A percentile compares a stretch with the other conserved stretches of the same genome.
Evolutionary conservation across 2,797 vertebrate genomes (phyloP).

Genomic region (Tympanoctomys barrerae): DNA sequence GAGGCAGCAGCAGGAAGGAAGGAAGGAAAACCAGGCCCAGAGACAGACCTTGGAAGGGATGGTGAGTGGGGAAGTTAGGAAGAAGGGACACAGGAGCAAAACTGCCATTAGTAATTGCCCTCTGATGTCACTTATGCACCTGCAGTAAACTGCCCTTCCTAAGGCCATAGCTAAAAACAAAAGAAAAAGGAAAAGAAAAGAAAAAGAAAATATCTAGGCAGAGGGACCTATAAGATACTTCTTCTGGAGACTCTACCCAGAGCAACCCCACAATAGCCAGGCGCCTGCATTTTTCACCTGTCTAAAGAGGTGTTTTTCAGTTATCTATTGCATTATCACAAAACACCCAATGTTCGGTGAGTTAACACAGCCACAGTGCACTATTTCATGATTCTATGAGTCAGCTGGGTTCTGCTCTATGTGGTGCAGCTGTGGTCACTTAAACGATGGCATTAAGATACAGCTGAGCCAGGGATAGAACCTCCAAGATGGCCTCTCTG

Average conservation of each 20-base stretch:
- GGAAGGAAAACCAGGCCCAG: slow-evolving; percentile 3
- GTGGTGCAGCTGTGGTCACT: background rate
- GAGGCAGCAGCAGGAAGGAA: background rate
- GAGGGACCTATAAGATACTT: background rate
- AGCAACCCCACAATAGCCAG: background rate
- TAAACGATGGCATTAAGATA: background rate
- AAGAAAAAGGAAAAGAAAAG: background rate
- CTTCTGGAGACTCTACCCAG: background rate
- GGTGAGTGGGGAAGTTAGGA: background rate
- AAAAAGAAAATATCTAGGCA: background rate
- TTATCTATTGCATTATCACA: background rate
- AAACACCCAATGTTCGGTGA: background rate
- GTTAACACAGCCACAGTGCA: background rate
- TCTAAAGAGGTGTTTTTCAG: background rate
- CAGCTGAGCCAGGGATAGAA: background rate
- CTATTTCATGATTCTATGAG: background rate
- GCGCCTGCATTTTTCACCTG: background rate
- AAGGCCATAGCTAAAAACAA: background rate
- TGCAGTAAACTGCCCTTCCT: background rate
- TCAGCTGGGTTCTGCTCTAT: background rate
- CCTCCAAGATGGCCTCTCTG: background rate
- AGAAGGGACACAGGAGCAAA: background rate
- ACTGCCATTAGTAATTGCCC: background rate
- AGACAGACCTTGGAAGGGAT: background rate
- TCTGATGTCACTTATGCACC: background rate